Conservation (phyloP, 2,888 invertebrate genomes). For the Boloria euphrosyne region DNA sequence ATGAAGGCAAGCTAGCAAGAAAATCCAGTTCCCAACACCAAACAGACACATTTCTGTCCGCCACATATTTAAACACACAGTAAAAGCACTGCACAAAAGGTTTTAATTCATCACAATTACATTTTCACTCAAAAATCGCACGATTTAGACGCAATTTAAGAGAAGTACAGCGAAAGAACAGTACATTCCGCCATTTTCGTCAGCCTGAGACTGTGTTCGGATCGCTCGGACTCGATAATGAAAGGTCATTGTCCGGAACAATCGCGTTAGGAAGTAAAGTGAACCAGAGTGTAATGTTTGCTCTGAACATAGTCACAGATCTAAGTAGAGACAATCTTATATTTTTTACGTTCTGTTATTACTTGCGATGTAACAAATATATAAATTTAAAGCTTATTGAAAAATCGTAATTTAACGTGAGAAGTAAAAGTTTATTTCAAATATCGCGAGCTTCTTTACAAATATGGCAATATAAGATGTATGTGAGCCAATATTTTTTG, state of each 20-base stretch:
- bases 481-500: too few species aligned
- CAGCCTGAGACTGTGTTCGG: slow-evolving; percentile 59
- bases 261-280: slow-evolving; percentile 48
- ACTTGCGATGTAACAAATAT: background rate
- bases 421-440: too few species aligned
- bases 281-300: slow-evolving; percentile 47
- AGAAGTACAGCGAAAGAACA: slow-evolving; percentile 47
- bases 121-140: slow-evolving; percentile 74
- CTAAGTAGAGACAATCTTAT: slow-evolving; percentile 16
- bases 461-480: too few species aligned
- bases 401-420: too few species aligned
- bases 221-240: slow-evolving; percentile 67
- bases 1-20: slow-evolving; percentile 71
- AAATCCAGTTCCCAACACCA: slow-evolving; percentile 77
- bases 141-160: slow-evolving; percentile 54
- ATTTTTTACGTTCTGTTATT: slow-evolving; percentile 19
- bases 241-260: slow-evolving; percentile 76
- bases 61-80: slow-evolving; percentile 70
- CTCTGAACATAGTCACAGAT: slow-evolving; percentile 50
- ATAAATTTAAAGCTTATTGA: too few species aligned
- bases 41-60: slow-evolving; percentile 76
- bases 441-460: too few species aligned
- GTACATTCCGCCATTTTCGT: slow-evolving; percentile 71
- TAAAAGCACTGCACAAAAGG: slow-evolving; percentile 64
- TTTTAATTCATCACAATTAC: slow-evolving; percentile 80